Conservation (phyloP, 2,113 vertebrate genomes). For the Beaufortia kweichowensis region DNA sequence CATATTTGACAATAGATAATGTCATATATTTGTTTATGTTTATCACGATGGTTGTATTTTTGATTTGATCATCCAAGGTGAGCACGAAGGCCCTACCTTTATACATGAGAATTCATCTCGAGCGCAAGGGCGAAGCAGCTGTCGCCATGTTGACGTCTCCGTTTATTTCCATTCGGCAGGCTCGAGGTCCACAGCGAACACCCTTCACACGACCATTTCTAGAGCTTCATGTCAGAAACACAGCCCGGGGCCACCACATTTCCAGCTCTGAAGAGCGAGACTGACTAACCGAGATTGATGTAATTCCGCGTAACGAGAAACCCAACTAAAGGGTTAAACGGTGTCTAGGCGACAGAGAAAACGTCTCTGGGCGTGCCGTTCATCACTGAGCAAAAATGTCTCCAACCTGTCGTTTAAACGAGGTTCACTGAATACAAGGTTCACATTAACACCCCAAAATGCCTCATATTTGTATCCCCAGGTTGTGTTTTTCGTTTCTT, state of each 20-base stretch:
- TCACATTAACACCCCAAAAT: neutral
- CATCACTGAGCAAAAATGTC: conserved; percentile 25
- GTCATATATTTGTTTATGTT: neutral
- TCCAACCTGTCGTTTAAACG: neutral
- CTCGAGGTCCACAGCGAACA: conserved; percentile 27
- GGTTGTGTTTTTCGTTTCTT: conserved; percentile 17
- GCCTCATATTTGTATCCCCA: neutral
- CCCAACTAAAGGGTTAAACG: conserved; percentile 54
- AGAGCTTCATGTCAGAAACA: neutral
- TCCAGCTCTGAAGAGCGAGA: neutral
- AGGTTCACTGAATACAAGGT: neutral
- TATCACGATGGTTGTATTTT: neutral
- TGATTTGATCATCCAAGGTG: conserved; percentile 1
- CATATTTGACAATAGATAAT: neutral
- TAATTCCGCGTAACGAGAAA: conserved; percentile 37
- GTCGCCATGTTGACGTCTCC: conserved; percentile 75
- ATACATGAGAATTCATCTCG: conserved; percentile 48
- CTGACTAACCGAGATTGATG: conserved; percentile 42
- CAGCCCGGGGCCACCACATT: neutral
- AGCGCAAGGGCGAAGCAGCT: conserved; percentile 56
- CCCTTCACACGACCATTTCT: neutral
- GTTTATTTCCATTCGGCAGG: conserved; percentile 43
- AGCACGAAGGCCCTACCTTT: conserved; percentile 59
- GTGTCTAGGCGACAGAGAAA: conserved; percentile 55
- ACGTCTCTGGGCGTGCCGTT: conserved; percentile 56